Conservation (phyloP, 2,888 invertebrate genomes). For the Cerceris ruficornis region DNA sequence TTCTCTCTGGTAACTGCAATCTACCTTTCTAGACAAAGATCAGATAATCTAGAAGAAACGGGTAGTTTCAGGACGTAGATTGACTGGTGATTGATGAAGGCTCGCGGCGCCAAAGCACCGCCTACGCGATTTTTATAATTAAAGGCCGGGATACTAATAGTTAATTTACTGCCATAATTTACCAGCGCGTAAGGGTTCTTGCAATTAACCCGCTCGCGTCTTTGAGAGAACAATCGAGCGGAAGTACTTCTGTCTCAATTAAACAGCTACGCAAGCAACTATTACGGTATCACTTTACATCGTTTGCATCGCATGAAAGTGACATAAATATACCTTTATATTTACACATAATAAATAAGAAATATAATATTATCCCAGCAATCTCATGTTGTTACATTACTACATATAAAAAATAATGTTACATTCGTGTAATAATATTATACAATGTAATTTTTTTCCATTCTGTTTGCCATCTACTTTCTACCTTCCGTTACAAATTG, state of each 20-base stretch:
- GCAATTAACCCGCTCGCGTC: slow-evolving; percentile 21
- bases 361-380: too few relatives aligned
- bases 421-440: too few relatives aligned
- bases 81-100: slow-evolving; percentile 76
- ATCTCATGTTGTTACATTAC: too few relatives aligned
- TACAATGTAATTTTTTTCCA: too few relatives aligned
- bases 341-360: too few relatives aligned
- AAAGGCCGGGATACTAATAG: slow-evolving; percentile 58
- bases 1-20: slow-evolving; percentile 34
- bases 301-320: too few relatives aligned
- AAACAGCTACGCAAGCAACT: neutral
- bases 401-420: too few relatives aligned
- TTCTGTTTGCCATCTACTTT: too few relatives aligned
- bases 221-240: slow-evolving; percentile 4
- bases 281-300: neutral
- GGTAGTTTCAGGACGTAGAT: slow-evolving; percentile 56
- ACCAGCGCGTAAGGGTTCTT: slow-evolving; percentile 19
- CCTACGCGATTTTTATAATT: slow-evolving; percentile 67
- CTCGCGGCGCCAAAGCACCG: slow-evolving; percentile 74
- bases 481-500: too few relatives aligned
- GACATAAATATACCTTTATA: too few relatives aligned
- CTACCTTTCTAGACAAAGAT: slow-evolving; percentile 51
- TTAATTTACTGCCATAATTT: slow-evolving; percentile 44
- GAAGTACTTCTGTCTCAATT: slow-evolving; percentile 6
- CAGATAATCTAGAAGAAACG: slow-evolving; percentile 51